phyloP scores from a whole-genome alignment of 1,140 invertebrate species.

The Conus betulinus region DNA sequence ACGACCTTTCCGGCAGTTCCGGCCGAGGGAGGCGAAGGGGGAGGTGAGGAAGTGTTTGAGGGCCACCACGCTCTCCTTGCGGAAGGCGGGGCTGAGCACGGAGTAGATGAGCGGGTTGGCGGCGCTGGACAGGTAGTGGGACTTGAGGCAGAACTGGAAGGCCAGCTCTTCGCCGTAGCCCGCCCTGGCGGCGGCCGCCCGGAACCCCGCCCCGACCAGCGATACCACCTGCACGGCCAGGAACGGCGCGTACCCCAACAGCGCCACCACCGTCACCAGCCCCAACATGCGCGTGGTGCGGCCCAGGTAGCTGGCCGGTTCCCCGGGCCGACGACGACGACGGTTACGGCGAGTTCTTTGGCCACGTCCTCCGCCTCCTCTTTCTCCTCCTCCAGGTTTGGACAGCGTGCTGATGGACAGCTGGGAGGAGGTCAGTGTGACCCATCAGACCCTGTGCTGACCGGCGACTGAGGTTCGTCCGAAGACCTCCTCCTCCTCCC shows the following conservation, averaged over 20 bases:
- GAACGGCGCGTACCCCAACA: conserved; percentile 43
- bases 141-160: conserved; percentile 40
- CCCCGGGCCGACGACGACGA: not conserved
- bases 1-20: not conserved
- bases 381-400: not conserved
- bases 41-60: conserved; percentile 25
- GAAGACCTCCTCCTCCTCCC: not conserved
- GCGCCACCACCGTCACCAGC: conserved; percentile 34
- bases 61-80: conserved; percentile 38
- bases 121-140: conserved; percentile 42
- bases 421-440: conserved; percentile 19
- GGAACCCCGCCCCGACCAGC: conserved; percentile 27
- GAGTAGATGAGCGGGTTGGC: conserved; percentile 47
- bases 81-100: conserved; percentile 37
- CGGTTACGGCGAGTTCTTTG: not conserved
- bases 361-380: not conserved
- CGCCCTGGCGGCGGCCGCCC: not conserved
- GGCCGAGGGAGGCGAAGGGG: not conserved
- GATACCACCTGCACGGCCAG: conserved; percentile 35
- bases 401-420: conserved; percentile 18
- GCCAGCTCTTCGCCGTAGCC: conserved; percentile 28
- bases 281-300: conserved; percentile 43
- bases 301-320: not conserved
- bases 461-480: not conserved
- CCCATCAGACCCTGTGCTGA: conserved; percentile 5